Conservation (phyloP, 2,113 vertebrate genomes). For the Serranochromis macrocephalus region DNA sequence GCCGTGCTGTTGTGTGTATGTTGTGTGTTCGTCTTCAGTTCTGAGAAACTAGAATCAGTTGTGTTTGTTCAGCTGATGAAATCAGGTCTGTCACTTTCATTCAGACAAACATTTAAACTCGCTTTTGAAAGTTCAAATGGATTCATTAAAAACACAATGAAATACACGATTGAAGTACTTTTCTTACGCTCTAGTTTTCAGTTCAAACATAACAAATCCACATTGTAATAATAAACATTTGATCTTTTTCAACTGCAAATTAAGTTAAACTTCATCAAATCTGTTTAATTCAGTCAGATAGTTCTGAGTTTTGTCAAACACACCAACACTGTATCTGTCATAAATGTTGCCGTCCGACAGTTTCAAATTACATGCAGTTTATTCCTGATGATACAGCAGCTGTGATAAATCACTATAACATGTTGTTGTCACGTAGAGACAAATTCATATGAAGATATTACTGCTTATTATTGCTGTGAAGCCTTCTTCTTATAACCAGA, state of each 20-base stretch:
- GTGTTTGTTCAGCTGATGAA: background rate
- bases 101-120: background rate
- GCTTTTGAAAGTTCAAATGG: background rate
- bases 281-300: background rate
- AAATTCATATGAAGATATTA: background rate
- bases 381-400: background rate
- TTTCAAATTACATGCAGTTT: background rate
- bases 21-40: background rate
- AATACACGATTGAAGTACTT: background rate
- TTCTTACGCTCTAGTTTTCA: background rate
- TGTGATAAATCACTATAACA: background rate
- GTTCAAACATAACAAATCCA: background rate
- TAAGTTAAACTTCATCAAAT: background rate
- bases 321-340: background rate
- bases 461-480: accelerated
- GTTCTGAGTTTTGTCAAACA: background rate
- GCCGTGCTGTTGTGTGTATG: background rate
- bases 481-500: background rate
- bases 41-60: background rate
- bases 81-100: background rate
- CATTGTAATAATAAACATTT: background rate
- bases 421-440: background rate
- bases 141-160: background rate
- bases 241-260: background rate
- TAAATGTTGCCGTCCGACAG: background rate